Base-by-base conservation (phyloP, 2,797 vertebrate genomes). In the Acrossocheilus fasciatus region DNA sequence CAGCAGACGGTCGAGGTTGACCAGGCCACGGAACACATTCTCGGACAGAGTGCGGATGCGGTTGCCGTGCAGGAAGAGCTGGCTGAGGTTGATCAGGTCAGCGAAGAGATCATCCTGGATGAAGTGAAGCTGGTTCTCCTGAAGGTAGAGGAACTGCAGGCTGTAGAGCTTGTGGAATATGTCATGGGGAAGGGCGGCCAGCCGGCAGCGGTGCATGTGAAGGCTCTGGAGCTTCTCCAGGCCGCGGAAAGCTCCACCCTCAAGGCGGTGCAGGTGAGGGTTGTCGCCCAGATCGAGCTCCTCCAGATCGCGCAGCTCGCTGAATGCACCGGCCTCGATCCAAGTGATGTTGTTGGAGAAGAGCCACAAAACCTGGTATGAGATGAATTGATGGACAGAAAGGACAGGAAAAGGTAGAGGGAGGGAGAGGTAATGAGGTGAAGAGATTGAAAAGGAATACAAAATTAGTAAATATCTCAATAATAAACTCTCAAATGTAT, bases 261-360 rank as follows among this genome's bases (percentile, higher is more conserved):
- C 97, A 92, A 99, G 96, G 64, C 96, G 94, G 36, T 96, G 97
- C 89, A 99, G 96, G 89, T 95, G 94, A n/a, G 95, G 96, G 93
- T 99, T 99, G 94, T 99, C 97, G 6, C 98, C 98, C 47, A 99
- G 95, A 92, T 99, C 98, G 91, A 99, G 96, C 95, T 99, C 98
- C 96, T 99, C 98, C 91, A 99, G 96, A 91, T 97, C 97, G 92
- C 97, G 96, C 94, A 99, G 96, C 93, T 97, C 97, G 76, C 97
- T 97, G 94, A 99, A 99, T 88, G 98, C 97, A 87, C 97, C 98
- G 6, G 96, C 97, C 92, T 98, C 96, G 91, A 99, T 98, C 95
- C 97, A 96, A 45, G 97, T 97, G 93, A 99, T 98, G 94, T 98
- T 99, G 96, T 99, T 99, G 87, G 98, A 96, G 93, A 98, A 99